phyloP scores from a whole-genome alignment of 2,888 invertebrate genomes.

The Seira ritae region DNA sequence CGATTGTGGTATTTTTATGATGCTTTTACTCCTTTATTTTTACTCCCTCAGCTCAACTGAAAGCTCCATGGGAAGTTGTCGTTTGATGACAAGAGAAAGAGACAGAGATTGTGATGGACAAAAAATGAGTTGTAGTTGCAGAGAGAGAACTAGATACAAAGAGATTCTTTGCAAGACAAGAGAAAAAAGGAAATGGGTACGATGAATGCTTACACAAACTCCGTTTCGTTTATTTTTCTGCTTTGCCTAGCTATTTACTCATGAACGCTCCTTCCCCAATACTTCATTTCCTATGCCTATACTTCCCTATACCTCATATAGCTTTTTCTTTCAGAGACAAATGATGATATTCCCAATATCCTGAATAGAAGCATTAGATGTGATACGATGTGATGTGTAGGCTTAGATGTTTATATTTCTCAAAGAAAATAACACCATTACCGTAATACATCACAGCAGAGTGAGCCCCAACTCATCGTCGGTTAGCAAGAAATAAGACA shows the following conservation, averaged over 20 bases:
- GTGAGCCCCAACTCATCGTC: too few relatives aligned
- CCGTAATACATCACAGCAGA: too few relatives aligned
- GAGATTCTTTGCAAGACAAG: conserved; percentile 56
- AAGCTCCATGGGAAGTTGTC: conserved; percentile 34
- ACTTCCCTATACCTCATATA: conserved; percentile 16
- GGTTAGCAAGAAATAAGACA: too few relatives aligned
- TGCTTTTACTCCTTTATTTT: conserved; percentile 18
- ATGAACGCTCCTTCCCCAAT: neutral
- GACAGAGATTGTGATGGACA: conserved; percentile 38
- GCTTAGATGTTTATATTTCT: conserved; percentile 10
- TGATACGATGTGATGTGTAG: neutral
- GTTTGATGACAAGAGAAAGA: conserved; percentile 31
- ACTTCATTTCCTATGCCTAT: neutral
- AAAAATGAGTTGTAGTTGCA: conserved; percentile 59
- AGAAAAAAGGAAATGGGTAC: conserved; percentile 56
- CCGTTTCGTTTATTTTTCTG: neutral
- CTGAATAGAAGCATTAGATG: neutral
- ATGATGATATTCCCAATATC: neutral
- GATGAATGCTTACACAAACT: conserved; percentile 36
- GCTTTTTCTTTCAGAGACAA: neutral
- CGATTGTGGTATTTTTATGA: neutral
- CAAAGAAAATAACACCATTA: too few relatives aligned
- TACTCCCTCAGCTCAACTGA: conserved; percentile 29
- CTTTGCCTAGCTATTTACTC: neutral
- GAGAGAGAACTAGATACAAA: conserved; percentile 51